phyloP scores from a whole-genome alignment of 2,888 invertebrate genomes.

The Plagodis pulveraria region DNA sequence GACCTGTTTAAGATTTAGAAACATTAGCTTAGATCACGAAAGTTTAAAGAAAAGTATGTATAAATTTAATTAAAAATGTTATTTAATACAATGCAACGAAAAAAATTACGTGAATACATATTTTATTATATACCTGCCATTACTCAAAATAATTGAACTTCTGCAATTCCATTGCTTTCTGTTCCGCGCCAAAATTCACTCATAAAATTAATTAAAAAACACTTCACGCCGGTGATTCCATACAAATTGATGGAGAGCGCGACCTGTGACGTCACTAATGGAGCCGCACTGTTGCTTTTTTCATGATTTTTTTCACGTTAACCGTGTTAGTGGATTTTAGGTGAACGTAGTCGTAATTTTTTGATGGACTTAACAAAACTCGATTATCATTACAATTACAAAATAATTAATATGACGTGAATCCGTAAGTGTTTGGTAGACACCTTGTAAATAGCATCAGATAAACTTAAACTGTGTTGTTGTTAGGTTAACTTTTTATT shows the following conservation, averaged over 20 bases:
- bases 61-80: too few relatives aligned
- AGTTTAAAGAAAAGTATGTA: too few relatives aligned
- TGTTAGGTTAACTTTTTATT: too few relatives aligned
- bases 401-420: conserved; percentile 5
- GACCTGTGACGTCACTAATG: conserved; percentile 76
- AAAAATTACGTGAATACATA: too few relatives aligned
- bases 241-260: conserved; percentile 81
- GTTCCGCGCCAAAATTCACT: conserved; percentile 67
- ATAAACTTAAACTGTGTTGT: too few relatives aligned
- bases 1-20: too few relatives aligned
- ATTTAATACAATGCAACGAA: too few relatives aligned
- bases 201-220: conserved; percentile 85
- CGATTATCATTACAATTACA: conserved; percentile 19
- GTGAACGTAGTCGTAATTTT: conserved; percentile 46
- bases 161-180: conserved; percentile 46
- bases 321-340: conserved; percentile 51
- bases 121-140: too few relatives aligned
- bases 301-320: conserved; percentile 51
- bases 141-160: too few relatives aligned
- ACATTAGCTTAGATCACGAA: too few relatives aligned
- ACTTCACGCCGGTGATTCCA: conserved; percentile 80
- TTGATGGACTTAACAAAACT: conserved; percentile 36
- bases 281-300: conserved; percentile 65
- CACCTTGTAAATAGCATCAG: too few relatives aligned
- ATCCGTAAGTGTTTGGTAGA: neutral